Evolutionary conservation across 2,797 vertebrate genomes (phyloP), one percentile per base, ranked within the genome.

Genomic region (Euthynnus affinis): DNA sequence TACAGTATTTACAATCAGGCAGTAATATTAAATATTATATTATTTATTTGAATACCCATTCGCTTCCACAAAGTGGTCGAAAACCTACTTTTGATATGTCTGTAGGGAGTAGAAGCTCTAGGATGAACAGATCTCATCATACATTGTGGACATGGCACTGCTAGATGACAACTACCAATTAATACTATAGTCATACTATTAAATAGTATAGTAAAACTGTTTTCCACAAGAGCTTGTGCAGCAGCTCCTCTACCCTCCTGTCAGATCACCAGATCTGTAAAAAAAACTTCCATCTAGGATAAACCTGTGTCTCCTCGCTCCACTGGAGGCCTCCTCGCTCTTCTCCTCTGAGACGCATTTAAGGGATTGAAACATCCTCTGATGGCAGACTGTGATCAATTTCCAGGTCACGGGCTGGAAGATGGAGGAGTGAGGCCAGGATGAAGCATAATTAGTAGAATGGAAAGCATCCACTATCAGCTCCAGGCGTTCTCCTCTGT

Each of bases 401-500:
- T 76, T 55, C 27, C 42, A 69, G 68, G 64, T 82, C 61, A 72
- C 13, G 34, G 29, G 32, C 59, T 9, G 8, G 23, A 61, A 42
- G 44, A 34, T 8, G 4, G 42, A 53, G 27, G 27, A 55, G 56
- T 3, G 9, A 62, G 51, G 58, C 60, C 6, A 2, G 42, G n/a
- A 46, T 13, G 67, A 65, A 29, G 72, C 1, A 3, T 73, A 68
- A 74, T 82, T 81, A 58, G 40, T 56, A 63, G n/a, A 64, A 71
- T 59, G 65, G 34, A 60, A 70, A 61, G 6, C 57, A 1, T 12
- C 57, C 1, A 1, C 34, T 20, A 4, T 71, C 18, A 8, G 55
- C 74, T 55, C 9, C n/a, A 29, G 37, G n/a, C 25, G 2, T 25
- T 68, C 40, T 71, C 27, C 37, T 61, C 55, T 53, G 40, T 32